Base-by-base conservation (phyloP, 1,140 invertebrate genomes). In the Megalopta genalis region DNA sequence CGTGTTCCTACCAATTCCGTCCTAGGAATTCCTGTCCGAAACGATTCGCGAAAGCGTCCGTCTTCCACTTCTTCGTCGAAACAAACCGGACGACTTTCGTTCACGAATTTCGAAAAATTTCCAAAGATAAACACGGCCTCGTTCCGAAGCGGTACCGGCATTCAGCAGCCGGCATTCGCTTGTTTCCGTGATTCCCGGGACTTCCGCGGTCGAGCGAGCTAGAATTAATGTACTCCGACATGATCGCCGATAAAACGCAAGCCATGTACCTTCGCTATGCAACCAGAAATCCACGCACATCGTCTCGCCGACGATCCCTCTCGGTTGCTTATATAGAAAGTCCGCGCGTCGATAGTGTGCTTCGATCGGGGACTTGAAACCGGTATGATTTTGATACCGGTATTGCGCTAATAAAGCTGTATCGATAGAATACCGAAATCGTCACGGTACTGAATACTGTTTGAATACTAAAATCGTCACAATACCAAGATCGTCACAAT, bases 71-170 rank as follows among this genome's bases (percentile, higher is more conserved):
- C 54, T 10, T 12, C 9, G 25, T 60, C 25, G 10, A 14, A 60
- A 12, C 5, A 16, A 27, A 42, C 37, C 27, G 54, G 52, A 25
- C 67, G 64, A 54, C 74, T 76, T 76, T 76, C 74, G 32, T 25
- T 27, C 25, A 39, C 14, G 6, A 57, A 39, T 66, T 23, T 32
- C n/a, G 52, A 32, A 74, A 74, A n/a, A 42, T 42, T 66, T n/a
- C n/a, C 7, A 75, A 57, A 42, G 10, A 21, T 14, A 18, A 23
- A 32, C 2, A 10, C 27, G 3, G n/a, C 21, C 14, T 59, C 21
- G 18, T 71, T 27, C 42, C 18, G 5, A 8, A 64, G 12, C 63
- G 39, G 16, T 39, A 64, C 27, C 60, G 27, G 39, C 23, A 46
- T 62, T 32, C 57, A 4, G 2, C 18, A 12, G 23, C 42, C 1